These are phyloP conservation scores for Ctenoplectra terminalis DNA, from an alignment of 1,140 invertebrate species.

Conservation along the genomic window DNA sequence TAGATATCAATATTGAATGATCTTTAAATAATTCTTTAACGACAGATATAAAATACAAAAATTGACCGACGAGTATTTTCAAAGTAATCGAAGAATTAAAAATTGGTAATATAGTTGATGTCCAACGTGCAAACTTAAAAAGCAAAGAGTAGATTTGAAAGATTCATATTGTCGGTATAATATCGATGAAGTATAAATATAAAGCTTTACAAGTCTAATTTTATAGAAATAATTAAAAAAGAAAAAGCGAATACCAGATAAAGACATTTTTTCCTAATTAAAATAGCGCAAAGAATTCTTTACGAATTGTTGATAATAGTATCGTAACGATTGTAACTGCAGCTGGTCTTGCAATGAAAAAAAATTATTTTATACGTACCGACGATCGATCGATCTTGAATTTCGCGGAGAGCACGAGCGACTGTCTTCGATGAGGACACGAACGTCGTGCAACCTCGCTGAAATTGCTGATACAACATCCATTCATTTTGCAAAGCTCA, in stretches of 20 bases:
- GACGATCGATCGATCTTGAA: slow-evolving; percentile 63
- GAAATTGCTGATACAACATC: slow-evolving; percentile 74
- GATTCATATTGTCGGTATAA: background rate
- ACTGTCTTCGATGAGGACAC: slow-evolving; percentile 55
- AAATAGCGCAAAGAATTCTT: background rate
- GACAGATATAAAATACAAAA: background rate
- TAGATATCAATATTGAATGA: background rate
- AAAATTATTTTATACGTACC: slow-evolving; percentile 45
- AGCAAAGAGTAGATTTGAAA: background rate
- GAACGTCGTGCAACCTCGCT: slow-evolving; percentile 54
- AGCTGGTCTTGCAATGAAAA: background rate
- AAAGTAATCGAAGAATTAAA: background rate
- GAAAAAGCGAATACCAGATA: background rate
- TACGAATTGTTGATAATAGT: background rate
- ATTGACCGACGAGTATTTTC: background rate
- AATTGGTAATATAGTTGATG: background rate
- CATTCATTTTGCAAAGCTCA: slow-evolving; percentile 71
- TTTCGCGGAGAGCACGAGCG: slow-evolving; percentile 45
- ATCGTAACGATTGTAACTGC: background rate
- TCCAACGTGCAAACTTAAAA: background rate
- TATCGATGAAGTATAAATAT: background rate
- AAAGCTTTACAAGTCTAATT: background rate
- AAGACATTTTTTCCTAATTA: background rate
- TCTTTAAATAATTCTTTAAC: background rate
- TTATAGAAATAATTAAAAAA: background rate